Evolutionary conservation across 2,797 vertebrate genomes (phyloP), one percentile per base, ranked within the genome.

Genomic region (Pagetopsis macropterus): DNA sequence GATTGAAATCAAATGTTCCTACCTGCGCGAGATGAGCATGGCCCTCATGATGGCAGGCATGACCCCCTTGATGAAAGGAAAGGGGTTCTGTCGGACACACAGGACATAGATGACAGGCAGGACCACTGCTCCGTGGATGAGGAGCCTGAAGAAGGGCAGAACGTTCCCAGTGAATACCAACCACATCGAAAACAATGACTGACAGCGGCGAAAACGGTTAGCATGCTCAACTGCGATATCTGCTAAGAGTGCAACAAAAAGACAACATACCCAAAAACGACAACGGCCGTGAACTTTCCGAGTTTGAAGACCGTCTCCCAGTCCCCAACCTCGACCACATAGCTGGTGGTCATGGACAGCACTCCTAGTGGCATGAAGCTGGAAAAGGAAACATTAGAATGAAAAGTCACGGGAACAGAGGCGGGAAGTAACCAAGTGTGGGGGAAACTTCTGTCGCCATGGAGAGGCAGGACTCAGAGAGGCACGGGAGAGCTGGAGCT

Each of bases 301-400:
- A 65, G 13, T 51, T 57, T 15, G 12, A 55, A 7, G 16, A 54
- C 16, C 8, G 49, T 43, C 16, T 60, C 49, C 41, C 13, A 65
- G 61, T 49, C 43, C 14, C 6, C 33, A 21, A 60, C 23, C 10
- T 65, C 55, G 21, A 27, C 6, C 15, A 50, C 33, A 15, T 48
- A 43, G 33, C 44, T 44, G 2, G 33, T 14, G 43, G 57, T 71
- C 50, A 71, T 43, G 56, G 61, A 65, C 43, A 65, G 1, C 33
- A 65, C 43, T 55, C 41, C 54, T 2, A 65, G 0, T 12, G 60
- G 66, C 27, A 70, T 27, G 27, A 57, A 45, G 46, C 59, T 75
- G 58, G 19, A 41, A 31, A 17, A 19, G 13, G 40, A 21, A 61
- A 9, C 4, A 19, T 9, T 8, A 59, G n/a, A 14, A 16, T 40